Percentiles rank a stretch among this genome's conserved stretches.
Evolutionary conservation across 2,797 vertebrate genomes (phyloP).

Genomic region (Smutsia gigantea): DNA sequence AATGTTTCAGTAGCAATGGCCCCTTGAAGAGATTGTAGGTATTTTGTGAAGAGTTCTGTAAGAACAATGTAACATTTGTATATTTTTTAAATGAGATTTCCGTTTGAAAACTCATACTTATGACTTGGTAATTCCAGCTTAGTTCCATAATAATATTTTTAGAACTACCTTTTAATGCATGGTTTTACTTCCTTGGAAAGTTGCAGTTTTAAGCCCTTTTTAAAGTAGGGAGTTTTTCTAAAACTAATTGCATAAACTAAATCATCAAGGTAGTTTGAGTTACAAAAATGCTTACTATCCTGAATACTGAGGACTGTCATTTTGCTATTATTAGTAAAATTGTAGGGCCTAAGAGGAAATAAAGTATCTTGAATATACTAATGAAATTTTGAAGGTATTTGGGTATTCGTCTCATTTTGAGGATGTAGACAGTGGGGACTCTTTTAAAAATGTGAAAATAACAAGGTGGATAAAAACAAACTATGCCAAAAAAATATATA

Average conservation of each 20-base stretch:
- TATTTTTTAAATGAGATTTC: not conserved
- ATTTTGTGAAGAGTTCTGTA: not conserved
- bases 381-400: not conserved
- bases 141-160: not conserved
- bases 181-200: slow-evolving; percentile 13
- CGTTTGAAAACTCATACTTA: slow-evolving; percentile 1
- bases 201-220: not conserved
- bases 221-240: slow-evolving; percentile 3
- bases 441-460: not conserved
- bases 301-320: not conserved
- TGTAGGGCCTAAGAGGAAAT: not conserved
- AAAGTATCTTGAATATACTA: not conserved
- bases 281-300: not conserved
- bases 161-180: not conserved
- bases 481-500: not conserved
- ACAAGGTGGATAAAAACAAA: not conserved
- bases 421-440: not conserved
- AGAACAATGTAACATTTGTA: not conserved
- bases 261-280: not conserved
- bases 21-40: not conserved
- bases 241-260: not conserved
- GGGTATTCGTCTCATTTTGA: slow-evolving; percentile 27
- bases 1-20: not conserved
- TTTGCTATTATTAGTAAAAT: not conserved
- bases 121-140: not conserved